These are phyloP conservation scores for Nymphalis urticae DNA, from an alignment of 2,888 invertebrate genomes.

Conservation along the genomic window DNA sequence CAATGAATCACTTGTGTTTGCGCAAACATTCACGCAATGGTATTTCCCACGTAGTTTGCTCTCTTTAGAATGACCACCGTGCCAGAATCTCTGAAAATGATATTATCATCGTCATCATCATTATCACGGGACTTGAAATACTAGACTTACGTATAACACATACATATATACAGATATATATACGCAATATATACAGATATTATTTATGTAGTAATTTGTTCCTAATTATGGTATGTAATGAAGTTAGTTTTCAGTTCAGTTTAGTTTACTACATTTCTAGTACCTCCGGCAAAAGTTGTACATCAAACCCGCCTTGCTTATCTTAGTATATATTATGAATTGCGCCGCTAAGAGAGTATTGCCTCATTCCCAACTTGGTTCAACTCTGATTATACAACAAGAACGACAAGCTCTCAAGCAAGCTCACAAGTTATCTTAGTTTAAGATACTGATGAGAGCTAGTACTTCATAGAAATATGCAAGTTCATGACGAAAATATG, in stretches of 20 bases:
- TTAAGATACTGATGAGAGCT: neutral
- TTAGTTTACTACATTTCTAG: neutral
- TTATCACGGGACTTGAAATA: too few relatives aligned
- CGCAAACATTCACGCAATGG: too few relatives aligned
- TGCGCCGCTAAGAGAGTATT: neutral
- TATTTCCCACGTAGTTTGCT: too few relatives aligned
- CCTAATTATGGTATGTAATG: neutral
- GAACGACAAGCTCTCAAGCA: slow-evolving; percentile 2
- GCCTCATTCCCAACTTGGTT: slow-evolving; percentile 5
- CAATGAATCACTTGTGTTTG: too few relatives aligned
- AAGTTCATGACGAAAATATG: neutral
- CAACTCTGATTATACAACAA: neutral
- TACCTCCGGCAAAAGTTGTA: neutral
- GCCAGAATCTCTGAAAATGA: too few relatives aligned
- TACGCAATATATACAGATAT: neutral
- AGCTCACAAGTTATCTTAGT: neutral
- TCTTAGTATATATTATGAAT: neutral
- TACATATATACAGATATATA: neutral
- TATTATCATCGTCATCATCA: too few relatives aligned
- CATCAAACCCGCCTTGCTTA: neutral
- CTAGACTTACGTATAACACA: too few relatives aligned
- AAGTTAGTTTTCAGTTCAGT: too few relatives aligned
- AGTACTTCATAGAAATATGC: neutral
- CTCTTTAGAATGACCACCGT: too few relatives aligned
- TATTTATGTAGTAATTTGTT: neutral